phyloP scores from a whole-genome alignment of 2,113 vertebrate species.

The Parotia lawesii region DNA sequence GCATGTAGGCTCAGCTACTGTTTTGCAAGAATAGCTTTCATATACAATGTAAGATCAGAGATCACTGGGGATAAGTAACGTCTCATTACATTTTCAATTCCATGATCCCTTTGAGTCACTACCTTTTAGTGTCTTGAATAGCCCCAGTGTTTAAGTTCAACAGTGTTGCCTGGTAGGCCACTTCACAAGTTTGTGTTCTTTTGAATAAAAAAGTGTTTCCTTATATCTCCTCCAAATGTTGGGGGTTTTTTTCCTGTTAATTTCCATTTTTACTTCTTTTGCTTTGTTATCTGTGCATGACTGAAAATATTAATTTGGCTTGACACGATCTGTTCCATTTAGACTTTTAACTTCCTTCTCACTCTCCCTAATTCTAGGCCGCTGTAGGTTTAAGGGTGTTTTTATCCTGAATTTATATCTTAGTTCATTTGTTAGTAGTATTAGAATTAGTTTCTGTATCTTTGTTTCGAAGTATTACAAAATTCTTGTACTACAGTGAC shows the following conservation, averaged over 20 bases:
- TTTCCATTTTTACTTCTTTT: slow-evolving; percentile 35
- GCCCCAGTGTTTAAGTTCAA: slow-evolving; percentile 58
- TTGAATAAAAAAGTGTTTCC: slow-evolving; percentile 22
- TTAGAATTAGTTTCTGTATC: slow-evolving; percentile 37
- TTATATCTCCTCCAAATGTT: slow-evolving; percentile 3
- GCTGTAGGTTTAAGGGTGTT: neutral
- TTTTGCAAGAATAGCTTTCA: slow-evolving; percentile 50
- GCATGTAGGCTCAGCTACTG: neutral
- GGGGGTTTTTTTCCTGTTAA: neutral
- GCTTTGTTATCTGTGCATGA: slow-evolving; percentile 8
- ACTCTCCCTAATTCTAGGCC: slow-evolving; percentile 30
- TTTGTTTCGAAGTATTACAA: slow-evolving; percentile 26
- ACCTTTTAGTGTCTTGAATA: slow-evolving; percentile 29
- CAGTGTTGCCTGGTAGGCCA: slow-evolving; percentile 24
- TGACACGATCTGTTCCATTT: slow-evolving; percentile 1
- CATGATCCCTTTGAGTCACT: slow-evolving; percentile 39
- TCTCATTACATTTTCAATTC: slow-evolving; percentile 54
- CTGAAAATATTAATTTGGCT: slow-evolving; percentile 53
- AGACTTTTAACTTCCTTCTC: slow-evolving; percentile 31
- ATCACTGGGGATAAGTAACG: slow-evolving; percentile 29
- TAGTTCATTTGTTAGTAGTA: slow-evolving; percentile 36
- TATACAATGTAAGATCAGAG: slow-evolving; percentile 27
- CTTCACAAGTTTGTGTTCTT: slow-evolving; percentile 35
- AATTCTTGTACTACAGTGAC: slow-evolving; percentile 10
- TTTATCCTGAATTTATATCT: slow-evolving; percentile 25